Evolutionary conservation across 2,797 vertebrate species (phyloP).

Genomic region (Telmatherina bonti): DNA sequence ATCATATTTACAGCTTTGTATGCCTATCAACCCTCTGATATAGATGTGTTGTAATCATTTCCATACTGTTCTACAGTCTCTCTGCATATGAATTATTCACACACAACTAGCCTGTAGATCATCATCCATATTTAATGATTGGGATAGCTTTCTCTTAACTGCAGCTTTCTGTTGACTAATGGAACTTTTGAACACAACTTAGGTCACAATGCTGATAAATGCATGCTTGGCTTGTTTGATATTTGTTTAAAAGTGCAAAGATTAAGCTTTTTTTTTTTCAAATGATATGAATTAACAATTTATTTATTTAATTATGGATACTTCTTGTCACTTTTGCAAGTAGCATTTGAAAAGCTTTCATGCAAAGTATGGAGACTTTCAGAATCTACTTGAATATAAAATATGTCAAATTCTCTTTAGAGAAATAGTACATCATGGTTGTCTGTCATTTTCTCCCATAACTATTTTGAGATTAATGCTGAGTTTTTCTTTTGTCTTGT

Average conservation of each 20-base stretch:
- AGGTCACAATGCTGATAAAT: slow-evolving; percentile 45
- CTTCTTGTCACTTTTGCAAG: slow-evolving; percentile 5
- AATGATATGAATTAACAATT: slow-evolving; percentile 2
- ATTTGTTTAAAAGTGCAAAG: slow-evolving; percentile 22
- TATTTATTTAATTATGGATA: not conserved
- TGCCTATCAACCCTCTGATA: slow-evolving; percentile 62
- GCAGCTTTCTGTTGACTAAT: slow-evolving; percentile 71
- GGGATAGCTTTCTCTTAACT: slow-evolving; percentile 58
- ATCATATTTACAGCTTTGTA: slow-evolving; percentile 62
- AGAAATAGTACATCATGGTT: slow-evolving; percentile 10
- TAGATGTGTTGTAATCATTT: slow-evolving; percentile 65
- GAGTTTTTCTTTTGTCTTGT: slow-evolving; percentile 69
- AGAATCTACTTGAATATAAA: not conserved
- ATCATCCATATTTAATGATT: slow-evolving; percentile 81
- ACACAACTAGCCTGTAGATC: slow-evolving; percentile 68
- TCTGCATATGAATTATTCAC: slow-evolving; percentile 81
- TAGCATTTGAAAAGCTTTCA: not conserved
- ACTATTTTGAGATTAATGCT: slow-evolving; percentile 51
- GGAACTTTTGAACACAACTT: slow-evolving; percentile 55
- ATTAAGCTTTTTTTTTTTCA: slow-evolving; percentile 10
- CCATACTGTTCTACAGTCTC: slow-evolving; percentile 45
- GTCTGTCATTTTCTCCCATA: not conserved
- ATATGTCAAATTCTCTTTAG: not conserved
- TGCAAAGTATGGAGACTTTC: not conserved
- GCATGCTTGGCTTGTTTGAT: not conserved